Base-by-base conservation (phyloP, 2,888 invertebrate genomes). In the Cephonodes hylas region DNA sequence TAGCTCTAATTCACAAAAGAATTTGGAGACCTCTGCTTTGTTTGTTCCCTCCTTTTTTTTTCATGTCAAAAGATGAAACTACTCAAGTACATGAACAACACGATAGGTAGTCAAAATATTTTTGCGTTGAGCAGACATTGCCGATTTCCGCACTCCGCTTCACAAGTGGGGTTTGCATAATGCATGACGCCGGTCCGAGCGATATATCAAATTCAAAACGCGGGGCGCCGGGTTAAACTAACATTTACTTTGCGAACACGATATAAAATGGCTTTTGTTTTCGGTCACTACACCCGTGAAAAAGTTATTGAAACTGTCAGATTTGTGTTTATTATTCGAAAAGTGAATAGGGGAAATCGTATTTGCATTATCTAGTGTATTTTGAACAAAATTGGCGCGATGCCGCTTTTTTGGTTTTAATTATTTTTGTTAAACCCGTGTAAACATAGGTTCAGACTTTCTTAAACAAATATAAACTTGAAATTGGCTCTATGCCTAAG, bases 141-240 rank as follows among this genome's bases (percentile, higher is more conserved):
- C n/a, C 4, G 18, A 10, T 31, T 53, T 18, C 10, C 31, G 18
- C 38, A 38, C 13, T n/a, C 27, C 27, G 48, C n/a, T 27, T 18
- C 53, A 18, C 25, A 48, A 48, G 27, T 25, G 22, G n/a, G n/a
- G 13, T 27, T 31, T 59, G 34, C 46, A 59, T 46, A 45, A 59
- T 59, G 46, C 34, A 59, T 59, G 34, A 34, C 13, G 22, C 4
- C 23, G 10, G 27, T 25, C 10, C 2, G 44, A n/a, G 31, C 53
- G 8, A 53, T 56, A 20, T 56, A 53, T 42, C 42, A 42, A 53
- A 42, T 34, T 42, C 13, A 44, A 61, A 25, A 27, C 31, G 27
- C 10, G 15, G 25, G 8, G 15, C 23, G 10, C 23, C 23, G 23
- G 34, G 34, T 46, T 23, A 23, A 46, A 38, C 15, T 23, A 59